Percentiles rank a stretch among this genome's conserved stretches.
These are phyloP conservation scores for Eurosta solidaginis DNA, from an alignment of 1,140 invertebrate genomes.

Conservation along the genomic window DNA sequence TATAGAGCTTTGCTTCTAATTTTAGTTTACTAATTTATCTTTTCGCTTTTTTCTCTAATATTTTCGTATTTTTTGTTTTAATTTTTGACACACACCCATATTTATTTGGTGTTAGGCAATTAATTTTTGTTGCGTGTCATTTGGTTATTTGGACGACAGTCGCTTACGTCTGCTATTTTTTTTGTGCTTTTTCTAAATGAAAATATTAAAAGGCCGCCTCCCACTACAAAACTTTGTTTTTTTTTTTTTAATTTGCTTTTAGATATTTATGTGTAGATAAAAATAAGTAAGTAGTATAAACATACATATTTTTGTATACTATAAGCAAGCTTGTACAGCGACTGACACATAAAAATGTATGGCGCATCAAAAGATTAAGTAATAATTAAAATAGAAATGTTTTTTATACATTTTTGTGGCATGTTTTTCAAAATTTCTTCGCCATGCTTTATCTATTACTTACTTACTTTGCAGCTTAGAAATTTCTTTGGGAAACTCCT, in stretches of 20 bases:
- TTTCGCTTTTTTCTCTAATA: not conserved
- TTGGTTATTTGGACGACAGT: slow-evolving; percentile 45
- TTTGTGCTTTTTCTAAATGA: not conserved
- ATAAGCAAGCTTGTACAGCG: too few relatives aligned
- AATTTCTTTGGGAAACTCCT: not conserved
- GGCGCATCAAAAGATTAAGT: slow-evolving; percentile 20
- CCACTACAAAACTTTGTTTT: not conserved
- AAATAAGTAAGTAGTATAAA: too few relatives aligned
- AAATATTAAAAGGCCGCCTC: not conserved
- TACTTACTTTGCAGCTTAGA: not conserved
- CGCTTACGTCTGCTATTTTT: slow-evolving; percentile 7
- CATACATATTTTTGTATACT: too few relatives aligned
- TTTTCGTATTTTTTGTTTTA: not conserved
- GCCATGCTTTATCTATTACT: not conserved
- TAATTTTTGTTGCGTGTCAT: slow-evolving; percentile 57
- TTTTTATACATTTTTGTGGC: slow-evolving; percentile 14
- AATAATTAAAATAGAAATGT: slow-evolving; percentile 28
- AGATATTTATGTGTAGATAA: not conserved
- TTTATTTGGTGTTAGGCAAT: slow-evolving; percentile 59
- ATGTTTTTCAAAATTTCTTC: not conserved
- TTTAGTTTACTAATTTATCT: not conserved
- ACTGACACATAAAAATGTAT: not conserved
- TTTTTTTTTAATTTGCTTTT: not conserved
- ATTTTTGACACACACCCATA: slow-evolving; percentile 30
- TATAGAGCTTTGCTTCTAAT: not conserved